phyloP scores from a whole-genome alignment of 2,888 invertebrate species.

The Vesta saturnalis region DNA sequence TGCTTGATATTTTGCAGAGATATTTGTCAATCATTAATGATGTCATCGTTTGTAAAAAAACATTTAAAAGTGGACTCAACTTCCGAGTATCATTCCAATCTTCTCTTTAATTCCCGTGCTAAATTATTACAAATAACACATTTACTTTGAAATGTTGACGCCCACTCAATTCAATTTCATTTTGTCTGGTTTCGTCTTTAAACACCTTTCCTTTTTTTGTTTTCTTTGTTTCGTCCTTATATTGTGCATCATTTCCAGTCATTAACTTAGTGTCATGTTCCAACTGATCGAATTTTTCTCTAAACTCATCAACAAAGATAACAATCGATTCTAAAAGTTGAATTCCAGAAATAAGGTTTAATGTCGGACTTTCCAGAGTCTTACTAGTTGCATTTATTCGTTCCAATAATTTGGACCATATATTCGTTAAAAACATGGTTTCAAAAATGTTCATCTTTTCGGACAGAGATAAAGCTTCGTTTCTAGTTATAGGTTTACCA shows the following conservation, averaged over 20 bases:
- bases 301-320: not conserved
- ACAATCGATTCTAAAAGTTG: not conserved
- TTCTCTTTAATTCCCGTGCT: not conserved
- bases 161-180: slow-evolving; percentile 5
- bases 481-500: too few species aligned
- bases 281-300: not conserved
- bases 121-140: not conserved
- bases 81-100: not conserved
- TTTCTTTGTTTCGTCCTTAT: slow-evolving; percentile 2
- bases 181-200: not conserved
- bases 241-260: not conserved
- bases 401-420: not conserved
- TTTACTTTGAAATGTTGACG: not conserved
- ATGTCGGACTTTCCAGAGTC: not conserved
- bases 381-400: not conserved
- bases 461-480: not conserved
- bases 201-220: slow-evolving; percentile 4
- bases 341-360: not conserved
- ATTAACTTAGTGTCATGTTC: not conserved
- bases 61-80: not conserved
- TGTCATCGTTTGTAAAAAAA: not conserved
- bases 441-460: not conserved
- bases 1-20: not conserved
- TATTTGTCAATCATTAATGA: not conserved
- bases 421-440: not conserved